Conservation (phyloP, 1,140 invertebrate genomes). For the Micrasema longulum region DNA sequence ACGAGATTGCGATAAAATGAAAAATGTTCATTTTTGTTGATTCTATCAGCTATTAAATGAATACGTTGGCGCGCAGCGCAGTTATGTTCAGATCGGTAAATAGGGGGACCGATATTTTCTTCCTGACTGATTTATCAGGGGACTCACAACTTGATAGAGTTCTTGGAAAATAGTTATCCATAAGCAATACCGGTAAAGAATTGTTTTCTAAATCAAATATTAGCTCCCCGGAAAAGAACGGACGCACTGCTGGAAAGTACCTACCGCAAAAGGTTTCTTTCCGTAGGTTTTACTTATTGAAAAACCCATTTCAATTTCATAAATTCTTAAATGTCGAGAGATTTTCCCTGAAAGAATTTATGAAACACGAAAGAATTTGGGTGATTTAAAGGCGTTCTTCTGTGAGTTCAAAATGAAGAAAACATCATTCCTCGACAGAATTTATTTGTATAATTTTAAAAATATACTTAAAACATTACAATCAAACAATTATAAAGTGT, state of each 20-base stretch:
- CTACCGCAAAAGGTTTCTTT: background rate
- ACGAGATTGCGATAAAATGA: too few species aligned
- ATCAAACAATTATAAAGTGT: too few species aligned
- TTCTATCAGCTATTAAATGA: background rate
- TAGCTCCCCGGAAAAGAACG: background rate
- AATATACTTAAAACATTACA: too few species aligned
- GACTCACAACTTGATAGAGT: constrained; percentile 46
- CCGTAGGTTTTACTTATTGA: background rate
- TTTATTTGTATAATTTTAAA: too few species aligned
- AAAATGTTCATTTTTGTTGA: background rate
- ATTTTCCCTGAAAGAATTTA: too few species aligned
- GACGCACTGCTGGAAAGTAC: background rate
- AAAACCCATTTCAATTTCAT: constrained; percentile 7
- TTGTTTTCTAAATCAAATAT: constrained; percentile 51
- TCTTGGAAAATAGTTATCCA: constrained; percentile 46
- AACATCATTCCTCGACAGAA: too few species aligned
- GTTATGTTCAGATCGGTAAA: constrained; percentile 15
- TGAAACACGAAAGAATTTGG: too few species aligned
- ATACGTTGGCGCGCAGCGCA: too few species aligned
- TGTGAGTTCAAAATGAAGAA: too few species aligned
- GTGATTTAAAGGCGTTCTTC: too few species aligned
- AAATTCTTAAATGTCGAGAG: background rate
- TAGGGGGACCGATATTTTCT: constrained; percentile 31
- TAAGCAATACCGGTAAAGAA: constrained; percentile 47
- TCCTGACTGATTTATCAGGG: constrained; percentile 47